Evolutionary conservation across 2,888 invertebrate species (phyloP).

Genomic region (Patella pellucida): DNA sequence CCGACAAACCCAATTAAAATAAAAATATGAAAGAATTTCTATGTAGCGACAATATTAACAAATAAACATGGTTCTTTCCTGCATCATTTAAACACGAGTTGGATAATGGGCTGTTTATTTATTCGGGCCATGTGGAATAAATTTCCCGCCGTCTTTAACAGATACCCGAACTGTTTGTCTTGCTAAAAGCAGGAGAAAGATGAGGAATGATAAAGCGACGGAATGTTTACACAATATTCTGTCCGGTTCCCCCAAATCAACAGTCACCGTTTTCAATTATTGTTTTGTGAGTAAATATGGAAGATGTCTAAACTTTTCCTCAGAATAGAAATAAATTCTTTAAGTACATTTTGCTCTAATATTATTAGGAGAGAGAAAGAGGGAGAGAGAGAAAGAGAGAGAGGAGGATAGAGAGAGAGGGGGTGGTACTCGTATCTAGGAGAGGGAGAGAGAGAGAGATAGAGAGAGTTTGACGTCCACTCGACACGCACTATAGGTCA

Average conservation of each 20-base stretch:
- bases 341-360: no score
- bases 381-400: no score
- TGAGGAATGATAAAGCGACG: not conserved
- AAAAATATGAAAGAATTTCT: slow-evolving; percentile 6
- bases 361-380: no score
- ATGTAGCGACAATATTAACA: slow-evolving; percentile 3
- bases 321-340: no score
- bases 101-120: slow-evolving; percentile 1
- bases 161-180: slow-evolving; percentile 3
- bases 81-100: not conserved
- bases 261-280: no score
- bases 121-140: not conserved
- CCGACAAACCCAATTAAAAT: not conserved
- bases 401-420: no score
- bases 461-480: no score
- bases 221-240: slow-evolving; percentile 4
- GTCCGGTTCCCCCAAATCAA: not conserved
- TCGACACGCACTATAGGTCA: no score
- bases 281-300: no score
- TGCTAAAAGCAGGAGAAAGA: slow-evolving; percentile 10
- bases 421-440: no score
- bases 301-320: no score
- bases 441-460: no score
- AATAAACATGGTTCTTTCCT: not conserved
- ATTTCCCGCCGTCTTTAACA: not conserved